Evolutionary conservation across 2,113 vertebrate species (phyloP), one percentile per base, ranked within the genome.

Genomic region (Heterotilapia buettikoferi): DNA sequence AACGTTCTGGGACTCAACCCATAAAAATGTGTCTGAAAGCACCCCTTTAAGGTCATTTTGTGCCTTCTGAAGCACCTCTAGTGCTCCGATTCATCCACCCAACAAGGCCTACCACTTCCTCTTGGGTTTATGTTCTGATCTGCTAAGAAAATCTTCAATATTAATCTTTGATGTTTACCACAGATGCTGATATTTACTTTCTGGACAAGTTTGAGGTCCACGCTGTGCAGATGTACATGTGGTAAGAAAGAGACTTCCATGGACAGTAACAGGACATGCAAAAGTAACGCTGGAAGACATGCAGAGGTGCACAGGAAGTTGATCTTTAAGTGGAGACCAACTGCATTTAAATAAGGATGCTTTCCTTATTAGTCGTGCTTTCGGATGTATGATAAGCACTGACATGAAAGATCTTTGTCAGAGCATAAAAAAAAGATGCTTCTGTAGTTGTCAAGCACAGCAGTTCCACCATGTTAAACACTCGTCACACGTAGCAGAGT

Each of bases 121-220:
- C 68, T 29, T 45, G 0, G 9, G 14, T 29, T 21, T 24, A 18
- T 18, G 68, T 18, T 29, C 68, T 5, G 40, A 29, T 3, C 38
- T 73, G 21, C 21, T 45, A 18, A 47, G 40, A 26, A 18, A 26
- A 16, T 47, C 4, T 26, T 18, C 38, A 45, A 45, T 45, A 26
- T 73, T 73, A 24, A 73, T 5, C 21, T 73, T 16, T 0, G 38
- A 26, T 10, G 13, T 26, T 45, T 45, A 9, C 3, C 66, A 43
- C n/a, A 40, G 36, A 71, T 21, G 36, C 8, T 71, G 12, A 43
- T 12, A 18, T 47, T 45, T 47, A 29, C 13, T 18, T 73, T 45
- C 38, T 73, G 21, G 38, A 16, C 8, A 0, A 73, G 38, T 47
- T 29, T 47, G 71, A 47, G 71, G 24, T 47, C 21, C 0, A 0